Evolutionary conservation across 2,888 invertebrate genomes (phyloP).

Genomic region (Ophion ventricosus): DNA sequence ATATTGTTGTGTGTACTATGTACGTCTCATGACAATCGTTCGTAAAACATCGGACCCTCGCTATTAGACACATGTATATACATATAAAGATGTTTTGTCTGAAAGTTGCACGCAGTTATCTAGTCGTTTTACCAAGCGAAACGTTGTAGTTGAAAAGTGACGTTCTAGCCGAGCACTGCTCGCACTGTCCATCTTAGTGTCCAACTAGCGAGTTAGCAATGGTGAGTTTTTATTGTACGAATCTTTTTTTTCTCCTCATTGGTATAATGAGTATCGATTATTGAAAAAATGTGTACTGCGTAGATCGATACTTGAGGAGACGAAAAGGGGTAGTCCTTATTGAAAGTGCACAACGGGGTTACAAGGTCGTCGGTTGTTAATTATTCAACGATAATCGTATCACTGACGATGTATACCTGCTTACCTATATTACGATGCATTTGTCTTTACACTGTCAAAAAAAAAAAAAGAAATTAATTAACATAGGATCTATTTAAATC

Average conservation of each 20-base stretch:
- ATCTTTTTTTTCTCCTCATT: neutral
- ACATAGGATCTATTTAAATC: too few relatives aligned
- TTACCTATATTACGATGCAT: conserved; percentile 15
- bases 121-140: conserved; percentile 65
- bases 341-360: conserved; percentile 5
- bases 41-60: conserved; percentile 63
- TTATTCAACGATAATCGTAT: conserved; percentile 1
- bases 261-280: neutral
- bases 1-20: neutral
- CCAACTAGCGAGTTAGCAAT: conserved; percentile 53
- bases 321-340: neutral
- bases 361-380: neutral
- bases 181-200: conserved; percentile 39
- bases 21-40: conserved; percentile 53
- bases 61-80: conserved; percentile 70
- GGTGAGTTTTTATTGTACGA: conserved; percentile 66
- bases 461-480: too few relatives aligned
- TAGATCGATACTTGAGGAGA: neutral
- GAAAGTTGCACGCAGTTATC: conserved; percentile 68
- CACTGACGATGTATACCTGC: neutral
- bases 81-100: conserved; percentile 68
- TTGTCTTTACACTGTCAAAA: conserved; percentile 3
- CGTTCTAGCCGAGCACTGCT: conserved; percentile 61
- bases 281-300: neutral
- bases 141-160: conserved; percentile 70